Evolutionary conservation across 2,888 invertebrate species (phyloP), one percentile per base, ranked within the genome.

Genomic region (Eupithecia insigniata): DNA sequence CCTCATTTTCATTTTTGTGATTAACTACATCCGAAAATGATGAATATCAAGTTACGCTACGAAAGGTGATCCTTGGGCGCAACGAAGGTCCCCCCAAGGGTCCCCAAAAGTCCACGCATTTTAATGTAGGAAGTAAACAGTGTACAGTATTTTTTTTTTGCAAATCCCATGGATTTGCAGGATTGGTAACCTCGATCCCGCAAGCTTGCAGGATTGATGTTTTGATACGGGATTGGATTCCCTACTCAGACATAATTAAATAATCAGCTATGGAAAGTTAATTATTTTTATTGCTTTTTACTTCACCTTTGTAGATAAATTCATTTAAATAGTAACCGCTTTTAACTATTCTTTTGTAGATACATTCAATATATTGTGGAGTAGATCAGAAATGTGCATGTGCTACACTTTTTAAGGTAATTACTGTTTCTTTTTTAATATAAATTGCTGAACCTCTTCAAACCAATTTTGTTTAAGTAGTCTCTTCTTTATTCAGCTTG

Each of bases 371-470:
- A 77, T 78, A 78, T 75, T 80, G 78, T 66, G 51, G 84, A 84
- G 84, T 82, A 78, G 88, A 85, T 76, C 77, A 69, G 26, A 65
- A 77, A 83, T 84, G 82, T 82, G 86, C 88, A 87, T 88, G 73
- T n/a, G 51, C 80, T 79, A 75, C 72, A 79, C 80, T 81, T 79
- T 76, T 73, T 77, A 80, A 87, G 87, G 87, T 88, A 89, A 85
- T 79, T 55, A 12, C 3, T 55, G 55, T 51, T 55, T 26, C 26
- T 26, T 26, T 26, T 55, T 26, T 26, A 2, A 4, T 26, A 26
- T n/a, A 51, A 3, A 22, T 46, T 10, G n/a, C 51, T 3, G 1
- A 22, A 46, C 1, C 16, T 46, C n/a, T 18, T 46, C 8, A n/a
- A 46, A 46, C n/a, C 8, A 7, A n/a, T 46, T 43, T 46, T 4